Base-by-base conservation (phyloP, 2,113 vertebrate species). In the Tauraco erythrolophus region DNA sequence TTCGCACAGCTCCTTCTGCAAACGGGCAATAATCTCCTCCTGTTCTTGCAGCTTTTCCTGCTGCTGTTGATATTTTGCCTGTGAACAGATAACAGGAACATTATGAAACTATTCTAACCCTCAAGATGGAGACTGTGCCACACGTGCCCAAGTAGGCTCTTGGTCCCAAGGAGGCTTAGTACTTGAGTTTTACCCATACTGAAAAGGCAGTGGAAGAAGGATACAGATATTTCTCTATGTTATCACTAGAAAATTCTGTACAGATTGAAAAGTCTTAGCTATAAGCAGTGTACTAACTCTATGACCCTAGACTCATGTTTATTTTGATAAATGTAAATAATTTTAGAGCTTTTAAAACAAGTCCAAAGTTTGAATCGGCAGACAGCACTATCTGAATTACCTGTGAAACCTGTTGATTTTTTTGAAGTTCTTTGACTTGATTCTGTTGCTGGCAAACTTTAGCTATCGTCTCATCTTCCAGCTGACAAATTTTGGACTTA, bases 391-490 rank as follows among this genome's bases (percentile, higher is more conserved):
- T 46, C 28, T 39, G 37, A 94, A 84, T 66, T 96, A 99, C 99
- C 98, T 98, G 98, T 14, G 98, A 97, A 10, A 95, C 94, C 58
- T 93, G 92, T 35, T 98, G 98, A 33, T 99, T 98, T 91, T 98
- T 97, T 62, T 98, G 97, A 89, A 99, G 98, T 39, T 98, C 98
- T 86, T 97, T 97, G 31, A 98, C 95, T 92, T 95, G 94, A 57
- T 94, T 97, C 84, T 98, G 98, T 66, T 99, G 98, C 72, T 98
- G 98, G 54, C 96, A 98, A 25, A 98, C 98, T 81, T 98, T 99
- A 84, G 94, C 93, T 66, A 99, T 98, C 8, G 97, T 99, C 64
- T 98, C 98, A 85, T 99, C 99, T 97, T 99, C 99, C 94, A 99
- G 96, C 81, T 99, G 98, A 94, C 98, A 97, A 93, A 99, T 98